Conservation (phyloP, 2,797 vertebrate genomes). For the Discoglossus pictus region DNA sequence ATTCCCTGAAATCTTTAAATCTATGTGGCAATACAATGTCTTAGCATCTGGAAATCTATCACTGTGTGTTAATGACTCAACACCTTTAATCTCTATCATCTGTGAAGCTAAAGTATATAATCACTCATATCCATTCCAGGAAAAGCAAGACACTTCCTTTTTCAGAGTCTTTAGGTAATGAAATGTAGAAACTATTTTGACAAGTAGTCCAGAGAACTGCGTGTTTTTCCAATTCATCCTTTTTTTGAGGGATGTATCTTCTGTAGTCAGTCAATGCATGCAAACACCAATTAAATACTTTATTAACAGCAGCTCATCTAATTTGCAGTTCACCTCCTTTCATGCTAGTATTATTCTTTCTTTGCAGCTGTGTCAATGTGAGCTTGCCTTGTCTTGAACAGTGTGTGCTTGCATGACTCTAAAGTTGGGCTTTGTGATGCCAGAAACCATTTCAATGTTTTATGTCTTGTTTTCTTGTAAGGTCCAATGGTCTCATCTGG, state of each 20-base stretch:
- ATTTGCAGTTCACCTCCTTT: too few species aligned
- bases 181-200: conserved; percentile 58
- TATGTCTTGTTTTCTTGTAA: conserved; percentile 84
- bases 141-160: too few species aligned
- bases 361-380: conserved; percentile 12
- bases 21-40: too few species aligned
- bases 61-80: too few species aligned
- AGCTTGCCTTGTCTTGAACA: conserved; percentile 5
- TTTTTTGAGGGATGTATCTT: background rate
- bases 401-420: conserved; percentile 25
- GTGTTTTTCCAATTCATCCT: background rate
- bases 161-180: too few species aligned
- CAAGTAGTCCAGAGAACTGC: too few species aligned
- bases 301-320: conserved; percentile 14
- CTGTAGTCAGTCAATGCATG: conserved; percentile 57
- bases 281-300: background rate
- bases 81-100: too few species aligned
- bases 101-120: too few species aligned
- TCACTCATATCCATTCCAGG: too few species aligned
- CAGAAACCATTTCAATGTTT: conserved; percentile 76
- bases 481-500: conserved; percentile 90
- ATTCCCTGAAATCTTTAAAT: too few species aligned
- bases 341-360: conserved; percentile 2
- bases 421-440: conserved; percentile 29
- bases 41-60: too few species aligned